Evolutionary conservation across 2,888 invertebrate species (phyloP).

Genomic region (Arctia plantaginis): DNA sequence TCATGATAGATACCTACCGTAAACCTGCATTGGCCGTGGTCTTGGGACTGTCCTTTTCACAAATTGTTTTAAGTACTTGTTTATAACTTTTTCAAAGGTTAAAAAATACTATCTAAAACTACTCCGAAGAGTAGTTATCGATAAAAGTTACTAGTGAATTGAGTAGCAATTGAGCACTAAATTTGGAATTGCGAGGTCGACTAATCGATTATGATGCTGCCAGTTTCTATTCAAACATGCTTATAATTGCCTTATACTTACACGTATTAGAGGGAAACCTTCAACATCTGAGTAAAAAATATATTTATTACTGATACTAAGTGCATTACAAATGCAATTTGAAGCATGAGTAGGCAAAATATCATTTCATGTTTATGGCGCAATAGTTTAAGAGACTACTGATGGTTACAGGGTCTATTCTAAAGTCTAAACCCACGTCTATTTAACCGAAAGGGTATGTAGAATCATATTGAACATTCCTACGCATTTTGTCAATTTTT

Average conservation of each 20-base stretch:
- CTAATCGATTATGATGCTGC: neutral
- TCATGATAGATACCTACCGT: no score
- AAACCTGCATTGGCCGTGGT: no score
- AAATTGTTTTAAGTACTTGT: no score
- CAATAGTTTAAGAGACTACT: neutral
- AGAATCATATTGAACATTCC: no score
- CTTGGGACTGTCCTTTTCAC: no score
- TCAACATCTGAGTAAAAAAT: neutral
- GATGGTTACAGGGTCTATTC: neutral
- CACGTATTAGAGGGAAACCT: neutral
- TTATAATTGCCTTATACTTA: neutral
- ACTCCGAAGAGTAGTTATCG: neutral
- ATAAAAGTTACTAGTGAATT: neutral
- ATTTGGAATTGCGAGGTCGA: neutral
- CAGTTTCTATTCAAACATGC: neutral
- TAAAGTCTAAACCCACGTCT: no score
- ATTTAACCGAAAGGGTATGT: no score
- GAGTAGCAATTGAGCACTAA: neutral
- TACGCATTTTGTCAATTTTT: no score
- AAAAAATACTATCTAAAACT: neutral
- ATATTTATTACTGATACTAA: neutral
- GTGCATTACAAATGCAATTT: neutral
- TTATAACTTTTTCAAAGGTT: neutral
- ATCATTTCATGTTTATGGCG: neutral
- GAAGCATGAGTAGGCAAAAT: neutral